Conservation (phyloP, 2,888 invertebrate genomes). For the Coelogynopora nodosa region DNA sequence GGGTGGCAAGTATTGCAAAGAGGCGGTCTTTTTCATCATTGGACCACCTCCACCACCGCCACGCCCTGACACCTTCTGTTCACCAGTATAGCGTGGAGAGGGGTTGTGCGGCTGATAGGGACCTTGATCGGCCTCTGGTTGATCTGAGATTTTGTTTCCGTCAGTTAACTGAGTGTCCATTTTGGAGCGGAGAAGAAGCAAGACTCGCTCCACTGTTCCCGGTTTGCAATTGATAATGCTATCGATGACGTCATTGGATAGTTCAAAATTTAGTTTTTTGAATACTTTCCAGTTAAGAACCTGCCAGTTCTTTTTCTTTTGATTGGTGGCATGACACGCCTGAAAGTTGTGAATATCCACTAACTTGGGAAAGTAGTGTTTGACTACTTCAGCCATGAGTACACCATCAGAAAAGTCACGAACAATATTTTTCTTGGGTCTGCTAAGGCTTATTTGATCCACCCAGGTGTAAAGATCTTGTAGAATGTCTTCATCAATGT, state of each 20-base stretch:
- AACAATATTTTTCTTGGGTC: conserved; percentile 60
- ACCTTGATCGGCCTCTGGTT: conserved; percentile 35
- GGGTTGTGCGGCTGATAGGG: neutral
- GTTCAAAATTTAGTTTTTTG: conserved; percentile 48
- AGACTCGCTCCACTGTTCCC: conserved; percentile 41
- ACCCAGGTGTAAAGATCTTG: conserved; percentile 62
- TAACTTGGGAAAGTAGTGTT: conserved; percentile 59
- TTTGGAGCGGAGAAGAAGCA: conserved; percentile 40
- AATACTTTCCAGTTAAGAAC: conserved; percentile 59
- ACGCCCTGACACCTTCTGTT: conserved; percentile 7
- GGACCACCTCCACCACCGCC: neutral
- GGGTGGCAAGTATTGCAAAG: conserved; percentile 15
- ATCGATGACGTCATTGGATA: conserved; percentile 60
- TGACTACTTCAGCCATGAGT: conserved; percentile 43
- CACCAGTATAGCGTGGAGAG: neutral
- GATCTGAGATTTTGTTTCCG: conserved; percentile 29
- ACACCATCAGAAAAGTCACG: conserved; percentile 62
- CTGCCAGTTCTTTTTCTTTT: conserved; percentile 62
- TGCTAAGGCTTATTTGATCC: conserved; percentile 59
- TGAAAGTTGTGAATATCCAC: conserved; percentile 61
- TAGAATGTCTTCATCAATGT: conserved; percentile 49
- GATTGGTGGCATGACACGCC: conserved; percentile 56
- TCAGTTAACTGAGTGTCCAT: conserved; percentile 37
- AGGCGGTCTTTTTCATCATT: neutral
- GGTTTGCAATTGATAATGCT: conserved; percentile 50